Evolutionary conservation across 2,888 invertebrate genomes (phyloP), one percentile per base, ranked within the genome.

Genomic region (Hermodice carunculata): DNA sequence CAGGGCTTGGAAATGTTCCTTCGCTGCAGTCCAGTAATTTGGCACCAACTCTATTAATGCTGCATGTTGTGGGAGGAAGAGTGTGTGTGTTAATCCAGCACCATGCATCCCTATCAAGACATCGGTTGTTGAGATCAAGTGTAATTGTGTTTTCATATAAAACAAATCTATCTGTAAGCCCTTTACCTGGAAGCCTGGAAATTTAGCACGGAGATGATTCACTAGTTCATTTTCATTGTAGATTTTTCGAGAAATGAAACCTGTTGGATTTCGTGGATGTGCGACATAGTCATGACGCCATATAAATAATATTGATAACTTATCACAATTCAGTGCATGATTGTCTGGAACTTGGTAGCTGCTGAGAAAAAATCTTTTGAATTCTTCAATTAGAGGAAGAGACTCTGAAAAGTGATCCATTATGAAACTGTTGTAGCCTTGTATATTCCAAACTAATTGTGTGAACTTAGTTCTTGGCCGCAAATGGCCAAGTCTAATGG

Each of bases 71-170:
- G 82, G 81, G n/a, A 85, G 69, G 62, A 85, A 84, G 11, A 84
- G 59, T 1, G 82, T 74, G 52, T 82, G 80, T 2, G 83, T 77
- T 24, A 85, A 69, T 2, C 83, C 85, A 2, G 85, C 85, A 4
- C 85, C 85, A 43, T 85, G 85, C 82, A 85, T 84, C 1, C 85
- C 85, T 1, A 85, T 74, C 17, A 85, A 69, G 52, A 85, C 76
- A 70, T 85, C 84, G 1, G 84, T 79, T 11, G 71, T 65, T 1
- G 76, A 40, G 6, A 84, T 74, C 1, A 73, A 26, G 43, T 74
- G 37, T 29, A 85, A 70, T 71, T 85, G 85, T 19, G 78, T 56
- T 11, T 66, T 44, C 75, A 85, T 78, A 6, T 72, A 43, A 51
- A 81, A 69, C 4, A 66, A 40, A 44, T 85, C 85, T 14, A 84